These are phyloP conservation scores for Neoarius graeffei DNA, from an alignment of 2,113 vertebrate genomes.

Conservation along the genomic window DNA sequence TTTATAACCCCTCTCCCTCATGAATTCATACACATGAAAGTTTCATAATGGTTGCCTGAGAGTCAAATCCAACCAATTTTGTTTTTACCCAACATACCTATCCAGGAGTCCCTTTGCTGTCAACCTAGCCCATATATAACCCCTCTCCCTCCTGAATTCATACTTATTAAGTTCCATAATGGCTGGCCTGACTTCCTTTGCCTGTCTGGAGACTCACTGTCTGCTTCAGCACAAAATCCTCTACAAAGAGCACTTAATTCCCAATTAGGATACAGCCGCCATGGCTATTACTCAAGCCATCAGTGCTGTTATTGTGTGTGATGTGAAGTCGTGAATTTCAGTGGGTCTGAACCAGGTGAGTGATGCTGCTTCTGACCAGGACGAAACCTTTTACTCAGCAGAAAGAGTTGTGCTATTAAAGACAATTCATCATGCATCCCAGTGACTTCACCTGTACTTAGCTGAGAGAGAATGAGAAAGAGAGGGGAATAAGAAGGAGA, in stretches of 20 bases:
- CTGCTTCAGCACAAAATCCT: conserved; percentile 41
- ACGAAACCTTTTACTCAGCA: conserved; percentile 34
- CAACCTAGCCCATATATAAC: conserved; percentile 14
- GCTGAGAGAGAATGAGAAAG: neutral
- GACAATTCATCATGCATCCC: conserved; percentile 4
- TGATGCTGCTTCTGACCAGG: conserved; percentile 17
- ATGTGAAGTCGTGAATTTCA: conserved; percentile 27
- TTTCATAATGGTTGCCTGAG: conserved; percentile 13
- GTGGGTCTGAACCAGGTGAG: conserved; percentile 25
- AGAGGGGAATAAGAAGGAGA: neutral
- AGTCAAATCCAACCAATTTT: conserved; percentile 26
- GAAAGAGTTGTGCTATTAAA: conserved; percentile 14
- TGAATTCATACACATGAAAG: conserved; percentile 13
- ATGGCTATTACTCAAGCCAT: conserved; percentile 45
- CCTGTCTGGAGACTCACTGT: conserved; percentile 42
- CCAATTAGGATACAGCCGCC: conserved; percentile 39
- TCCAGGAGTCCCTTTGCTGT: conserved; percentile 17
- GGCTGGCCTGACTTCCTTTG: neutral
- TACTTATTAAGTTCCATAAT: conserved; percentile 41
- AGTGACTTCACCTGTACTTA: conserved; percentile 3
- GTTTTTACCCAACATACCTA: conserved; percentile 16
- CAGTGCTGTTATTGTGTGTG: conserved; percentile 30
- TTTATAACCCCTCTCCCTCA: neutral
- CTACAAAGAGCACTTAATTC: conserved; percentile 42
- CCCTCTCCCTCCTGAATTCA: conserved; percentile 26